A percentile compares a stretch with the other conserved stretches of the same genome.
These are phyloP conservation scores for Ispidina picta DNA, from an alignment of 2,797 vertebrate species.

Conservation along the genomic window DNA sequence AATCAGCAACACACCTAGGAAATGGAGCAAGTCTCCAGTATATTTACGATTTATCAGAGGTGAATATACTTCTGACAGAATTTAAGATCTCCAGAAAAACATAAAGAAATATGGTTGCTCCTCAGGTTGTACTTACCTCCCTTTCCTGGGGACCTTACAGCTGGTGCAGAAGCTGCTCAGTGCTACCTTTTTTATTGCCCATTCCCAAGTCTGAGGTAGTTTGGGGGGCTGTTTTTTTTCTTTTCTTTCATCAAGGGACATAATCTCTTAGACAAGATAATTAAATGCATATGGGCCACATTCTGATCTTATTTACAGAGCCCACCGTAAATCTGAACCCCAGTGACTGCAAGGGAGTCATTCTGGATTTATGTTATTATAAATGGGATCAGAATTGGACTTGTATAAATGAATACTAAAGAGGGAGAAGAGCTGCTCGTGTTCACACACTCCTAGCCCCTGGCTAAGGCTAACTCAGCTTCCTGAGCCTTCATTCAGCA, in stretches of 20 bases:
- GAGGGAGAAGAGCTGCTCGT: neutral
- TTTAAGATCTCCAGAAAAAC: slow-evolving; percentile 68
- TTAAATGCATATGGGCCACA: slow-evolving; percentile 8
- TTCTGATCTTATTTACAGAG: slow-evolving; percentile 45
- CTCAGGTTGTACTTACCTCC: slow-evolving; percentile 47
- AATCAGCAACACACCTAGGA: slow-evolving; percentile 74
- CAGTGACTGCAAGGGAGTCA: neutral
- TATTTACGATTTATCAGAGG: slow-evolving; percentile 72
- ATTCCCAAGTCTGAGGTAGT: slow-evolving; percentile 26
- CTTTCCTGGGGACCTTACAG: slow-evolving; percentile 28
- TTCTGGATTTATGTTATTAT: slow-evolving; percentile 51
- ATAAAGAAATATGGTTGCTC: slow-evolving; percentile 65
- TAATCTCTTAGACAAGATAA: slow-evolving; percentile 46
- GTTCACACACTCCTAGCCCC: neutral
- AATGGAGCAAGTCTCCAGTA: slow-evolving; percentile 67
- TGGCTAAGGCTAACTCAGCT: slow-evolving; percentile 32
- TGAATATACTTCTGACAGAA: slow-evolving; percentile 71
- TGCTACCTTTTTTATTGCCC: slow-evolving; percentile 37
- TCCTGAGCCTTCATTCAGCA: neutral
- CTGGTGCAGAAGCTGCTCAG: slow-evolving; percentile 32
- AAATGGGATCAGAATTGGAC: slow-evolving; percentile 58
- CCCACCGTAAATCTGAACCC: slow-evolving; percentile 48
- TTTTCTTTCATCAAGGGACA: neutral
- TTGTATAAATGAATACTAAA: slow-evolving; percentile 53
- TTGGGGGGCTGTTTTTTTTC: neutral